Evolutionary conservation across 2,113 vertebrate species (phyloP).

Genomic region (Morone chrysops): DNA sequence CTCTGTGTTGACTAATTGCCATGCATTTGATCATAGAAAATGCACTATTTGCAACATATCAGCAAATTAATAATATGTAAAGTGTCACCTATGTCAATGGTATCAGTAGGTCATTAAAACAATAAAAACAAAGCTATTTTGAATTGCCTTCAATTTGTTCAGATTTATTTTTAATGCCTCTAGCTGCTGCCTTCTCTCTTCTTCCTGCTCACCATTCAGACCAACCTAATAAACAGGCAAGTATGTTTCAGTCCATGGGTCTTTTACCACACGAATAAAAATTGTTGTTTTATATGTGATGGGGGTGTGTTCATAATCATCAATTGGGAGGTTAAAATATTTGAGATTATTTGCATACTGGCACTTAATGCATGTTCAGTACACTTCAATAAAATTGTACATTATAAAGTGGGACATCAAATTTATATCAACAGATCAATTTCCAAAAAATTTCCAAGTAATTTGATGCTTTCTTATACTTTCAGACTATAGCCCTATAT

Average conservation of each 20-base stretch:
- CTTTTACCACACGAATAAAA: too few species aligned
- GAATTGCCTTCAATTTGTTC: not conserved
- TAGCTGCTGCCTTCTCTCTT: not conserved
- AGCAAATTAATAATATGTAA: constrained; percentile 38
- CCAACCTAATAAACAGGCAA: not conserved
- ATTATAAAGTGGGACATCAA: too few species aligned
- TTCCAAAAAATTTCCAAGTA: too few species aligned
- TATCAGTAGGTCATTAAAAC: constrained; percentile 54
- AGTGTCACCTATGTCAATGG: constrained; percentile 41
- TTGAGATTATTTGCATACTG: not conserved
- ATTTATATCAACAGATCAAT: too few species aligned
- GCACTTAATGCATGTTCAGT: not conserved
- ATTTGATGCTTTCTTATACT: too few species aligned
- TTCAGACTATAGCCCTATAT: too few species aligned
- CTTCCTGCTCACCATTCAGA: not conserved
- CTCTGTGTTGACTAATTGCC: constrained; percentile 41
- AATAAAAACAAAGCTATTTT: constrained; percentile 27
- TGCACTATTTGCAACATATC: constrained; percentile 54
- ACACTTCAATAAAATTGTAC: not conserved
- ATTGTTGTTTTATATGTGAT: too few species aligned
- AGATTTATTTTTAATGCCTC: not conserved
- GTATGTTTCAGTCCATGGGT: too few species aligned
- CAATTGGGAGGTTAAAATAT: too few species aligned
- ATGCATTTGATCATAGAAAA: constrained; percentile 59
- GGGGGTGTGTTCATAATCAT: too few species aligned